Evolutionary conservation across 2,888 invertebrate genomes (phyloP).

Genomic region (Agrochola lota): DNA sequence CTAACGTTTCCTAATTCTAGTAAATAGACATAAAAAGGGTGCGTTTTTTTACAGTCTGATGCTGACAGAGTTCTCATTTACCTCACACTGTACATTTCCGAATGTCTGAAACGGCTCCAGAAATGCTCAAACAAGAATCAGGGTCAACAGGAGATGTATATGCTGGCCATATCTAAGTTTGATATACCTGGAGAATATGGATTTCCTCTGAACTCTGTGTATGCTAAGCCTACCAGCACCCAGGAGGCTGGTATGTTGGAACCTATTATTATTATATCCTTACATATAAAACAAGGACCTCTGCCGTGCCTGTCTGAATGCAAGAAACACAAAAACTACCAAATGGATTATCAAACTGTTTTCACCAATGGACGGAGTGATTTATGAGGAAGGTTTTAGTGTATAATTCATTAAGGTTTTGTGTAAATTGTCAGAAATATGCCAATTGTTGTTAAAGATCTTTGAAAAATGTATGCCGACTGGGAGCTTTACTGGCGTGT

Average conservation of each 20-base stretch:
- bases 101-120: constrained; percentile 98
- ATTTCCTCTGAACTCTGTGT: constrained; percentile 98
- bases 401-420: too few relatives aligned
- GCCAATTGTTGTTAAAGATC: too few relatives aligned
- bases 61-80: constrained; percentile 99
- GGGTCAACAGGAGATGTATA: constrained; percentile 98
- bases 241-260: constrained; percentile 94
- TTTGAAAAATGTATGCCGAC: too few relatives aligned
- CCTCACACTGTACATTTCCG: constrained; percentile 98
- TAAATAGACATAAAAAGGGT: background rate
- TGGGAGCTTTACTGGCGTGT: too few relatives aligned
- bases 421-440: too few relatives aligned
- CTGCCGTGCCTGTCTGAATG: too few relatives aligned
- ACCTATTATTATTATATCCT: background rate
- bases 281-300: too few relatives aligned
- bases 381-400: too few relatives aligned
- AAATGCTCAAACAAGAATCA: constrained; percentile 97
- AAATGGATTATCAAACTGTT: too few relatives aligned
- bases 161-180: constrained; percentile 97
- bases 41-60: constrained; percentile 94
- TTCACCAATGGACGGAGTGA: too few relatives aligned
- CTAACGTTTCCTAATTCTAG: background rate
- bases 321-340: too few relatives aligned
- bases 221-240: constrained; percentile 95
- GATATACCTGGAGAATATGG: constrained; percentile 98